Evolutionary conservation across 1,140 invertebrate genomes (phyloP), one percentile per base, ranked within the genome.

Genomic region (Tenebrio molitor): DNA sequence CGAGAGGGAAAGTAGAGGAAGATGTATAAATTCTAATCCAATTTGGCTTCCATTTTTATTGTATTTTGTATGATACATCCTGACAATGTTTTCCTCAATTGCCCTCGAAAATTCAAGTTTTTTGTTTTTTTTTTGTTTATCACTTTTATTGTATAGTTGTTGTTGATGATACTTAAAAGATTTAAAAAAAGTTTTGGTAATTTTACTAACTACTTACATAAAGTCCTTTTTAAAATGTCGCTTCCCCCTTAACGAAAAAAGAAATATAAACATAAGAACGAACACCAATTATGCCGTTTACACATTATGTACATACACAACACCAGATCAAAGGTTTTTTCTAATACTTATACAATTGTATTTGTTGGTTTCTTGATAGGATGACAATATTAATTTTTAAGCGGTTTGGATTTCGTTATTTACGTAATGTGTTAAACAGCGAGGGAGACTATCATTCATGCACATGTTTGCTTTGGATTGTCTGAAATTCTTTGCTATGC

Each of bases 11-110:
- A 71, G 14, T 25, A 36, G 71, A 73, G 73, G 73, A 74, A 74
- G 67, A 75, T 72, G 17, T 68, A 58, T 25, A 53, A 71, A 72
- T 72, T 76, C 71, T 76, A 76, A 77, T 77, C 73, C 62, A 71
- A 33, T 78, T 79, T 78, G 79, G 78, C 78, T 81, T 81, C 79
- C 78, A 79, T 78, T 78, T 73, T 74, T 77, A 71, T 74, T 73
- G 70, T 53, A 72, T 74, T 39, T 58, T 46, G 64, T 69, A 39
- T 66, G 75, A 76, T 63, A 67, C 71, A 79, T 74, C 75, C 64
- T 75, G 68, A 74, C 53, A 25, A 72, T 77, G 69, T 75, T 78
- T 79, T 77, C 65, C 72, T 74, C 72, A 42, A 67, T 76, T 71
- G 29, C 67, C 71, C 68, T 73, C 12, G 39, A 58, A 70, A 39